Conservation (phyloP, 2,888 invertebrate genomes). For the Apoda limacodes region DNA sequence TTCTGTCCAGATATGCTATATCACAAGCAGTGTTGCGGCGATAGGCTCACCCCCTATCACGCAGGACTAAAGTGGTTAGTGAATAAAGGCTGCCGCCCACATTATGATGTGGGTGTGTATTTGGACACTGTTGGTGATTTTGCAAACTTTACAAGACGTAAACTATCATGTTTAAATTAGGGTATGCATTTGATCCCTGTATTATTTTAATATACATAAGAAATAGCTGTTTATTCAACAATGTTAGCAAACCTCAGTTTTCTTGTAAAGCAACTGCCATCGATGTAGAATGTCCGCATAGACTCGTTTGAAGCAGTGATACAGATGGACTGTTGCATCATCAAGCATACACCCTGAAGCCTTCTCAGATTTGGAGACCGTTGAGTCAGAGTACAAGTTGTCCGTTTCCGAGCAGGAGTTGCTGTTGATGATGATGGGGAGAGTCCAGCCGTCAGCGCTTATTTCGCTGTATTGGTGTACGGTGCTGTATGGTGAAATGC, state of each 20-base stretch:
- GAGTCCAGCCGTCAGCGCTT: conserved; percentile 81
- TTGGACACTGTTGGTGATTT: too few species aligned
- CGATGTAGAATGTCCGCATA: conserved; percentile 91
- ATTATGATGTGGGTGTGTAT: too few species aligned
- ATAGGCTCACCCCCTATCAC: too few species aligned
- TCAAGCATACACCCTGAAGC: conserved; percentile 50
- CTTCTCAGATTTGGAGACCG: conserved; percentile 29
- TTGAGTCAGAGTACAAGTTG: conserved; percentile 70
- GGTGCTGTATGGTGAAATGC: conserved; percentile 91
- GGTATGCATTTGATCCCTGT: too few species aligned
- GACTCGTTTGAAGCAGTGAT: conserved; percentile 86
- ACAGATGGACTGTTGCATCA: conserved; percentile 66
- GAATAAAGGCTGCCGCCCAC: too few species aligned
- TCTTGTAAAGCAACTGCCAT: conserved; percentile 83
- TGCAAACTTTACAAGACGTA: too few species aligned
- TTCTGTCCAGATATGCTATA: too few species aligned
- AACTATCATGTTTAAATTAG: too few species aligned
- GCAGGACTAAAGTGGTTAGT: too few species aligned
- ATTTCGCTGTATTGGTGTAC: conserved; percentile 81
- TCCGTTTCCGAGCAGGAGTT: conserved; percentile 91
- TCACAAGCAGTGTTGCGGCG: too few species aligned
- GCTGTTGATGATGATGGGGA: conserved; percentile 79
- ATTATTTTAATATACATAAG: too few species aligned
- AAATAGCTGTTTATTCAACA: too few species aligned
- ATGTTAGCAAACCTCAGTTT: conserved; percentile 80